These are phyloP conservation scores for Xenopus petersii DNA, from an alignment of 2,797 vertebrate genomes.

Conservation along the genomic window DNA sequence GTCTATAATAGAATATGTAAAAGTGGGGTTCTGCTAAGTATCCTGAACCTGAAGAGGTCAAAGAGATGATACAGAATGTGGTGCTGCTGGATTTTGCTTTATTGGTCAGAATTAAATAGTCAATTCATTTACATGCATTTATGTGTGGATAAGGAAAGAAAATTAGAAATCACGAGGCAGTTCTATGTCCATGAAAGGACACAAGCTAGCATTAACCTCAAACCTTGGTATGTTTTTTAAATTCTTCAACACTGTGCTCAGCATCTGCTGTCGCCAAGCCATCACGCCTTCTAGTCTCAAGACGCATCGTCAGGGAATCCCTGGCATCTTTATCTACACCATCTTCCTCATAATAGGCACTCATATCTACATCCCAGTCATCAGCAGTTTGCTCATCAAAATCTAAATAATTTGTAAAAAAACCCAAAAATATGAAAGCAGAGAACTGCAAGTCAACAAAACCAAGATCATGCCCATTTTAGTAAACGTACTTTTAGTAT, in stretches of 20 bases:
- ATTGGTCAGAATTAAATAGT: too few species aligned
- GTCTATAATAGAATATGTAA: too few species aligned
- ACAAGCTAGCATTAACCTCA: neutral
- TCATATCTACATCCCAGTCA: conserved; percentile 98
- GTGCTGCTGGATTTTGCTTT: too few species aligned
- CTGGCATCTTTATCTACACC: conserved; percentile 90
- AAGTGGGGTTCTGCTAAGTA: too few species aligned
- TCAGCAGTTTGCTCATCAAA: conserved; percentile 94
- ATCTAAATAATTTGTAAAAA: conserved; percentile 67
- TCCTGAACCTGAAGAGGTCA: too few species aligned
- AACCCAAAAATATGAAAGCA: conserved; percentile 32
- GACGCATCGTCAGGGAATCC: conserved; percentile 83
- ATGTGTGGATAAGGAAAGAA: too few species aligned
- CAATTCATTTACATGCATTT: too few species aligned
- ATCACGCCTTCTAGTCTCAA: conserved; percentile 77
- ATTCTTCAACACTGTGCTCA: conserved; percentile 73
- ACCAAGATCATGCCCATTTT: neutral
- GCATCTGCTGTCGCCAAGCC: conserved; percentile 62
- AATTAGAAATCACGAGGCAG: too few species aligned
- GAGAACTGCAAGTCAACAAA: conserved; percentile 5
- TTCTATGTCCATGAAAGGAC: too few species aligned
- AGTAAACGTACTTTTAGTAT: too few species aligned
- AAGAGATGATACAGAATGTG: too few species aligned
- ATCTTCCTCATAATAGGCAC: conserved; percentile 89
- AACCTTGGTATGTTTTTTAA: conserved; percentile 93